Conservation (phyloP, 2,888 invertebrate species). For the Apamea epomidion region DNA sequence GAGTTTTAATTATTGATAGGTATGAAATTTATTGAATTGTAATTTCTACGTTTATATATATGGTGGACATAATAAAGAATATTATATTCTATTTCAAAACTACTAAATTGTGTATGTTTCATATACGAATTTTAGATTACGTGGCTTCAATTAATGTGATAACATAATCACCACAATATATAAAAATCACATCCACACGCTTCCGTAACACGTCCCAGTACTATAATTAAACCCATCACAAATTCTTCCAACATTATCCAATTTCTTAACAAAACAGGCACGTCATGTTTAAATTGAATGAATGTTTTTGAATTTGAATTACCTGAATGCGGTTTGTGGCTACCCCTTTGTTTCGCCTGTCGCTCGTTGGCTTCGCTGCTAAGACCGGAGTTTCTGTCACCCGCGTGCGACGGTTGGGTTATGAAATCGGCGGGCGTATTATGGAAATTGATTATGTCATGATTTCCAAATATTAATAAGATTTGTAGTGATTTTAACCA, state of each 20-base stretch:
- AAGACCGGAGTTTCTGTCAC: constrained; percentile 66
- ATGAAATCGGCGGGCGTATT: constrained; percentile 46
- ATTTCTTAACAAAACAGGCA: constrained; percentile 43
- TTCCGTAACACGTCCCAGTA: neutral
- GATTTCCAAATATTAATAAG: too few relatives aligned
- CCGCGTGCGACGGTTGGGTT: constrained; percentile 43
- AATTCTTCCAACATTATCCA: constrained; percentile 29
- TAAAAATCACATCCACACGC: neutral
- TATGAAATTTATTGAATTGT: too few relatives aligned
- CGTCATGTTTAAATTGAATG: constrained; percentile 55
- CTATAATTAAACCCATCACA: constrained; percentile 14
- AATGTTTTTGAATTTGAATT: constrained; percentile 60
- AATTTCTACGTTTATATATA: too few relatives aligned
- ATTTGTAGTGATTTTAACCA: neutral
- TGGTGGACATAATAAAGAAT: too few relatives aligned
- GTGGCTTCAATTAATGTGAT: too few relatives aligned
- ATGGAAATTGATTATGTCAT: constrained; percentile 7
- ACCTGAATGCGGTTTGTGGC: constrained; percentile 62
- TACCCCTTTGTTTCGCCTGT: constrained; percentile 62
- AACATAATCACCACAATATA: too few relatives aligned
- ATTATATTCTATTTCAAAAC: too few relatives aligned
- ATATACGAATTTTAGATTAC: too few relatives aligned
- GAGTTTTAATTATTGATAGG: too few relatives aligned
- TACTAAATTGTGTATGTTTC: too few relatives aligned
- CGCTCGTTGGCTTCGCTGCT: constrained; percentile 57